Evolutionary conservation across 2,888 invertebrate genomes (phyloP).

Genomic region (Spatulosminthurus flaviceps): DNA sequence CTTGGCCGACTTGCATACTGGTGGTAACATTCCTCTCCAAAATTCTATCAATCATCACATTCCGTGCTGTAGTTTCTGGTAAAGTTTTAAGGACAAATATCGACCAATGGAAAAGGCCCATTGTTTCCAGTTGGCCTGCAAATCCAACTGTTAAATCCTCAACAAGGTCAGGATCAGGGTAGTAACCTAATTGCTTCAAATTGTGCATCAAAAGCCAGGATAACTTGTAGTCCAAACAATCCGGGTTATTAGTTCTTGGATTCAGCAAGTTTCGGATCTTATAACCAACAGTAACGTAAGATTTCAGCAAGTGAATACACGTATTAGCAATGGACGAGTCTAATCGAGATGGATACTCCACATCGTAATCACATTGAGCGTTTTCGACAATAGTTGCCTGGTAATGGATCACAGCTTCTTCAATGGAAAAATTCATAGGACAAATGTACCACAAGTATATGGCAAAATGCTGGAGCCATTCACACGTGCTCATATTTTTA

Average conservation of each 20-base stretch:
- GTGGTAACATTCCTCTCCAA: slow-evolving; percentile 65
- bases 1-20: slow-evolving; percentile 48
- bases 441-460: slow-evolving; percentile 78
- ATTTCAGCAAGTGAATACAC: slow-evolving; percentile 82
- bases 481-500: slow-evolving; percentile 66
- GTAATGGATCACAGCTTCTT: slow-evolving; percentile 54
- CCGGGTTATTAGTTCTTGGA: slow-evolving; percentile 79
- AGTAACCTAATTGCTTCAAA: slow-evolving; percentile 74
- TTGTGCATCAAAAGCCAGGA: slow-evolving; percentile 81
- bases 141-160: slow-evolving; percentile 76
- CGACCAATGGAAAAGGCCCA: slow-evolving; percentile 87
- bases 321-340: slow-evolving; percentile 67
- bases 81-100: slow-evolving; percentile 75
- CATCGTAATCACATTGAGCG: slow-evolving; percentile 64
- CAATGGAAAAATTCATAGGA: slow-evolving; percentile 52
- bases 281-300: slow-evolving; percentile 76
- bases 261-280: slow-evolving; percentile 76
- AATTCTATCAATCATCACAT: slow-evolving; percentile 43
- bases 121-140: slow-evolving; percentile 83
- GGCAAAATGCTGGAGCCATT: slow-evolving; percentile 84
- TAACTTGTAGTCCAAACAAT: slow-evolving; percentile 83
- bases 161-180: slow-evolving; percentile 71
- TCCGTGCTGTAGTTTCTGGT: slow-evolving; percentile 56
- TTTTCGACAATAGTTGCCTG: slow-evolving; percentile 49
- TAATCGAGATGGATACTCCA: slow-evolving; percentile 52